phyloP scores from a whole-genome alignment of 2,113 vertebrate genomes.

The Eidolon helvum region DNA sequence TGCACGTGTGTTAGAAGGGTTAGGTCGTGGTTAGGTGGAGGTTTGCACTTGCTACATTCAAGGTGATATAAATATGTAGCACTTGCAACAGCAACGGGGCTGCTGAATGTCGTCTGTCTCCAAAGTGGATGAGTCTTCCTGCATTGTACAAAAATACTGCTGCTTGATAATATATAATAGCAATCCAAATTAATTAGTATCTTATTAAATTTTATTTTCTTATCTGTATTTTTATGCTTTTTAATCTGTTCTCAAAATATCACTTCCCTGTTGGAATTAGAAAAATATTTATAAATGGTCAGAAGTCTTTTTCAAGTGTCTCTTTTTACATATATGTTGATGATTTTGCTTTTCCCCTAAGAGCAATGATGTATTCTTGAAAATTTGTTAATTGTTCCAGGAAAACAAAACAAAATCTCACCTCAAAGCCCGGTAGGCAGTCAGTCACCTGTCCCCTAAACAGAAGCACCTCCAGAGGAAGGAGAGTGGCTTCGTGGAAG shows the following conservation, averaged over 20 bases:
- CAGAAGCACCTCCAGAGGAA: background rate
- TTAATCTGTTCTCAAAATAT: constrained; percentile 81
- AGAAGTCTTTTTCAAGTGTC: constrained; percentile 65
- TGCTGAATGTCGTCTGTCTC: constrained; percentile 88
- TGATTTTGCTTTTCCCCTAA: constrained; percentile 53
- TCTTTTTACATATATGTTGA: constrained; percentile 76
- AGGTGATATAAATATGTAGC: constrained; percentile 66
- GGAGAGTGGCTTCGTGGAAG: background rate
- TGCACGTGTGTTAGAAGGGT: constrained; percentile 74
- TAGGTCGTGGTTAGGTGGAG: constrained; percentile 61
- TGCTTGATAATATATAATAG: constrained; percentile 82
- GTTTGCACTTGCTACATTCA: constrained; percentile 75
- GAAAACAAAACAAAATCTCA: background rate
- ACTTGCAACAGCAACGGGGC: constrained; percentile 62
- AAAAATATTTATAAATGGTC: constrained; percentile 83
- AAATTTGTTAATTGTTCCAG: constrained; percentile 70
- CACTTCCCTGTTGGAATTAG: constrained; percentile 69
- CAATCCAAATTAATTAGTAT: constrained; percentile 81
- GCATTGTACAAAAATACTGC: constrained; percentile 88
- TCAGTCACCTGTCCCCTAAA: background rate
- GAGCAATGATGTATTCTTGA: constrained; percentile 61
- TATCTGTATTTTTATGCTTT: constrained; percentile 85
- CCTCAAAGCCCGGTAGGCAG: background rate
- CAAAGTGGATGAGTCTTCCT: constrained; percentile 80
- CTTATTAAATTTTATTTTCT: constrained; percentile 86